Percentiles rank a stretch among this genome's conserved stretches.
phyloP scores from a whole-genome alignment of 2,888 invertebrate species.

The Dastarcus helophoroides region DNA sequence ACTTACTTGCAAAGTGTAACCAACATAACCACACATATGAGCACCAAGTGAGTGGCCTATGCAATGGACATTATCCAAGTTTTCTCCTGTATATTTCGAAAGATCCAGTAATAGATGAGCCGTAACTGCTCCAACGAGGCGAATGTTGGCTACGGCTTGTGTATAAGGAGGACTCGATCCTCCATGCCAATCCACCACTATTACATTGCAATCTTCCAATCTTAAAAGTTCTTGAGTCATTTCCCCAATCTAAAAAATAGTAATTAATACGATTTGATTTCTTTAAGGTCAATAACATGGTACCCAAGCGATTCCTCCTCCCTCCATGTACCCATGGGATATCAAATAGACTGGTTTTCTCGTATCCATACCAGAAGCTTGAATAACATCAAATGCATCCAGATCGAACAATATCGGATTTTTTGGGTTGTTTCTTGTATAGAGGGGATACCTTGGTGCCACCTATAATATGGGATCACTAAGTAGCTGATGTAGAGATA shows the following conservation, averaged over 20 bases:
- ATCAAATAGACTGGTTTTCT: conserved; percentile 60
- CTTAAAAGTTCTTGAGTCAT: conserved; percentile 62
- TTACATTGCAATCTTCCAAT: conserved; percentile 59
- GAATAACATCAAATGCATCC: conserved; percentile 52
- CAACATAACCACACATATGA: conserved; percentile 76
- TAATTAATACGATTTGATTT: neutral
- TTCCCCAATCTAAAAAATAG: conserved; percentile 45
- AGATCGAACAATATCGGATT: conserved; percentile 53
- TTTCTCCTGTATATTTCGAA: conserved; percentile 34
- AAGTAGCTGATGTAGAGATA: neutral
- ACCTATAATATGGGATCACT: conserved; percentile 32
- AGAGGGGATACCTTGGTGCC: conserved; percentile 50
- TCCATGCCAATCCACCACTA: conserved; percentile 75
- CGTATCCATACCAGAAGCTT: conserved; percentile 49
- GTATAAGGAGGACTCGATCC: conserved; percentile 83
- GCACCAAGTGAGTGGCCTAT: conserved; percentile 83
- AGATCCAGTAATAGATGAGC: conserved; percentile 53
- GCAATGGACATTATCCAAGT: conserved; percentile 60
- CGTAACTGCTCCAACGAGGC: conserved; percentile 74
- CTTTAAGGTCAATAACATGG: neutral
- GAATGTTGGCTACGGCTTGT: conserved; percentile 84
- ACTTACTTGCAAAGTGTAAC: conserved; percentile 51
- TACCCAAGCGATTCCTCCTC: conserved; percentile 73
- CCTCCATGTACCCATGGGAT: conserved; percentile 79
- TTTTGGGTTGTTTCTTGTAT: conserved; percentile 40